phyloP scores from a whole-genome alignment of 92 coral and sea anemone genomes.

The Epizoanthus stellaris region DNA sequence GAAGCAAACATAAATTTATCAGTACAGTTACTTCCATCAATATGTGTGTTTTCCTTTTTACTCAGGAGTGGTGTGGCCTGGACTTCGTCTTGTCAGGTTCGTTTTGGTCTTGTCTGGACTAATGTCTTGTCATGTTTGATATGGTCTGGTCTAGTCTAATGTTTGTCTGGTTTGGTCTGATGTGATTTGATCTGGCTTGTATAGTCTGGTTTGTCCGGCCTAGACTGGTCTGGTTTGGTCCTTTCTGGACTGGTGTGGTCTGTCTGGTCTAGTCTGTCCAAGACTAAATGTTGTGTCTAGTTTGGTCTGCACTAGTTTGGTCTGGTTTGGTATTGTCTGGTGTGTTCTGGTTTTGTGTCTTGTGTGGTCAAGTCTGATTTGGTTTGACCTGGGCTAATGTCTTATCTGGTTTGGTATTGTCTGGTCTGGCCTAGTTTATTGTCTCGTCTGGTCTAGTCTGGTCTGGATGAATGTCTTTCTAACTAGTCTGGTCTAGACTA shows the following conservation, averaged over 20 bases:
- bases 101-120: background rate
- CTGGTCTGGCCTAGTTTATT: background rate
- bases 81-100: no score
- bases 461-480: no score
- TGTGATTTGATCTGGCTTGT: background rate
- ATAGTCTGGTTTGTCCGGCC: no score
- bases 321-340: no score
- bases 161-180: background rate
- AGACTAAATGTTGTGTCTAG: background rate
- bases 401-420: background rate
- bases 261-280: no score
- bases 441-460: background rate
- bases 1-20: background rate
- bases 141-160: background rate
- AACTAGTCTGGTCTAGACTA: background rate
- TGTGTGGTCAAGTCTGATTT: background rate
- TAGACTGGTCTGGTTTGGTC: no score
- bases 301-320: background rate
- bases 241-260: no score
- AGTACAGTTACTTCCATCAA: no score
- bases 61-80: no score
- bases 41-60: no score
- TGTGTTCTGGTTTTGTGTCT: no score
- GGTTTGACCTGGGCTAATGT: background rate
- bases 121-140: background rate